phyloP scores from a whole-genome alignment of 2,113 vertebrate species.

The Neodon shergylaensis region DNA sequence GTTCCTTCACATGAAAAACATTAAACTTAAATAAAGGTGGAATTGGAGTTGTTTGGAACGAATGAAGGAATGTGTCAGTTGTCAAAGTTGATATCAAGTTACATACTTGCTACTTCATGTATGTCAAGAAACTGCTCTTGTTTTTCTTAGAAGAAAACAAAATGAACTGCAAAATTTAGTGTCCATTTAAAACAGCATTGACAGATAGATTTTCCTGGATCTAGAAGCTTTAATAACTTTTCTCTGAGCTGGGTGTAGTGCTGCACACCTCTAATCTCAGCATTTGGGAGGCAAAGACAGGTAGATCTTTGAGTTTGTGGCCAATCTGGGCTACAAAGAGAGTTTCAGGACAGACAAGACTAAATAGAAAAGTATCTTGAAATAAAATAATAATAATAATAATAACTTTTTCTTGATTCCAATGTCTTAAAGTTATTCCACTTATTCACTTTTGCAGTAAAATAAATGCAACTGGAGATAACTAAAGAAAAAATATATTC shows the following conservation, averaged over 20 bases:
- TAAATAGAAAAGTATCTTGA: background rate
- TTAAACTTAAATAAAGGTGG: slow-evolving; percentile 17
- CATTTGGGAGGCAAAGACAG: background rate
- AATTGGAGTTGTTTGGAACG: background rate
- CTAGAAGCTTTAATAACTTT: slow-evolving; percentile 34
- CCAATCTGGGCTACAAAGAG: background rate
- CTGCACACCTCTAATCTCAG: background rate
- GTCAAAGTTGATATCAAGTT: background rate
- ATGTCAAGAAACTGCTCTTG: background rate
- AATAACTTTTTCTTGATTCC: background rate
- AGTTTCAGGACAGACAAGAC: background rate
- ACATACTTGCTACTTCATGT: background rate
- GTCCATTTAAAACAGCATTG: background rate
- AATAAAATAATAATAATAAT: background rate
- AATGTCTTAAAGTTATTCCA: slow-evolving; percentile 2
- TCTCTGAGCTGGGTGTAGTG: too few species aligned
- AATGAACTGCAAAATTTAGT: slow-evolving; percentile 5
- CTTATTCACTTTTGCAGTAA: background rate
- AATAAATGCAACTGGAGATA: background rate
- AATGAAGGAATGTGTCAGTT: background rate
- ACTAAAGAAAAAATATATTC: background rate
- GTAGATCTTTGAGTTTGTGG: background rate
- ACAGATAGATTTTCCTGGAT: background rate
- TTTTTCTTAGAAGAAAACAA: slow-evolving; percentile 37
- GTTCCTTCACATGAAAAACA: background rate